A percentile compares a stretch with the other conserved stretches of the same genome.
These are phyloP conservation scores for Ametastegia equiseti DNA, from an alignment of 2,888 invertebrate species.

Conservation along the genomic window DNA sequence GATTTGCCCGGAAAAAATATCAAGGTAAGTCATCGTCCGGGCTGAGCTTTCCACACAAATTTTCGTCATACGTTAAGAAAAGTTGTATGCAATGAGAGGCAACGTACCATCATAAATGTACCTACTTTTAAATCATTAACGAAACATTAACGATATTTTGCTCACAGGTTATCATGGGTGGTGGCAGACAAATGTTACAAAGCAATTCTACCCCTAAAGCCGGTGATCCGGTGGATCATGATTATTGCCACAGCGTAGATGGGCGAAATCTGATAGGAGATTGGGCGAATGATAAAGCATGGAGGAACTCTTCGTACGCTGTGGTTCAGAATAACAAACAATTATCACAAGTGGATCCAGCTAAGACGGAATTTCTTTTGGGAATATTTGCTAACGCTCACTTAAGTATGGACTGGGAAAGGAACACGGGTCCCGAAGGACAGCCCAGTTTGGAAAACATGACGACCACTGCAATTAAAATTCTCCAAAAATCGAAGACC, in stretches of 20 bases:
- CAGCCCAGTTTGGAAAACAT: slow-evolving; percentile 89
- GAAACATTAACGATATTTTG: background rate
- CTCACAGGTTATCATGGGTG: slow-evolving; percentile 89
- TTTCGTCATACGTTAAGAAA: background rate
- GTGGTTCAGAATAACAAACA: slow-evolving; percentile 85
- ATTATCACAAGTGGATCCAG: slow-evolving; percentile 79
- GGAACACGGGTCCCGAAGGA: slow-evolving; percentile 81
- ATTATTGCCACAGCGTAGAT: slow-evolving; percentile 85
- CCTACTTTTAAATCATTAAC: no score
- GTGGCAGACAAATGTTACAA: slow-evolving; percentile 86
- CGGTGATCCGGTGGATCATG: slow-evolving; percentile 80
- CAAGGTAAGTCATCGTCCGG: slow-evolving; percentile 77
- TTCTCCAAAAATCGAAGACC: slow-evolving; percentile 82
- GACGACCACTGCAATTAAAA: slow-evolving; percentile 86
- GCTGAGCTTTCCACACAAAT: background rate
- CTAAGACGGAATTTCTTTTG: slow-evolving; percentile 85
- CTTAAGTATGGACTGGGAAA: slow-evolving; percentile 84
- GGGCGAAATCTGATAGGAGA: slow-evolving; percentile 86
- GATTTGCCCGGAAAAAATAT: slow-evolving; percentile 87
- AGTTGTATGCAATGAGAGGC: background rate
- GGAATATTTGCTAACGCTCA: slow-evolving; percentile 92
- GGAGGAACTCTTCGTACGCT: slow-evolving; percentile 77
- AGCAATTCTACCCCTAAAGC: slow-evolving; percentile 78
- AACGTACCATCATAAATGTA: background rate
- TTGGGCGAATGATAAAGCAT: slow-evolving; percentile 82